Conservation (phyloP, 1,140 invertebrate species). For the Macrobrachium rosenbergii region DNA sequence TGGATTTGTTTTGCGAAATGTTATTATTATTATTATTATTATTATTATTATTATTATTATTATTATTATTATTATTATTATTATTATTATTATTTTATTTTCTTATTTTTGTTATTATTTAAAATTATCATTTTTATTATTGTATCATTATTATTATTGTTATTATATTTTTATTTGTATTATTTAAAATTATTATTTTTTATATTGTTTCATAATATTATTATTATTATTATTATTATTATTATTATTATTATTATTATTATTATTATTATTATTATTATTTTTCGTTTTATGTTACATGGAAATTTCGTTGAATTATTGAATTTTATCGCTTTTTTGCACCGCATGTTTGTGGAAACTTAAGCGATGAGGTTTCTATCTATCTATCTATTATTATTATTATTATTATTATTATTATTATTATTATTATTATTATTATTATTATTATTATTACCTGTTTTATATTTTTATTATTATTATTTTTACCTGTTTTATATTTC, state of each 20-base stretch:
- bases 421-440: conserved; percentile 14
- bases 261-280: neutral
- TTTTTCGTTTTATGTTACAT: neutral
- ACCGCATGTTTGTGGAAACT: no score
- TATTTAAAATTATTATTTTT: no score
- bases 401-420: conserved; percentile 17
- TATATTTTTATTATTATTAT: neutral
- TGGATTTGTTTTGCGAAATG: neutral
- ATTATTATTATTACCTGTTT: neutral
- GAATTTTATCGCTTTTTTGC: no score
- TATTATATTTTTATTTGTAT: no score
- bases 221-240: conserved; percentile 16
- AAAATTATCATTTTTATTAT: neutral
- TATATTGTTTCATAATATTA: neutral
- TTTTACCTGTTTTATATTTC: no score
- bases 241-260: neutral
- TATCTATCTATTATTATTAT: neutral
- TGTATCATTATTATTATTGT: no score
- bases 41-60: conserved; percentile 17
- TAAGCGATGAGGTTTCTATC: no score
- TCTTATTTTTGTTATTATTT: no score
- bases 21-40: conserved; percentile 9
- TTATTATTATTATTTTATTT: neutral
- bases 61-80: neutral
- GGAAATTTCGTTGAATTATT: no score